phyloP scores from a whole-genome alignment of 2,797 vertebrate species.

The Poeciliopsis gracilis region DNA sequence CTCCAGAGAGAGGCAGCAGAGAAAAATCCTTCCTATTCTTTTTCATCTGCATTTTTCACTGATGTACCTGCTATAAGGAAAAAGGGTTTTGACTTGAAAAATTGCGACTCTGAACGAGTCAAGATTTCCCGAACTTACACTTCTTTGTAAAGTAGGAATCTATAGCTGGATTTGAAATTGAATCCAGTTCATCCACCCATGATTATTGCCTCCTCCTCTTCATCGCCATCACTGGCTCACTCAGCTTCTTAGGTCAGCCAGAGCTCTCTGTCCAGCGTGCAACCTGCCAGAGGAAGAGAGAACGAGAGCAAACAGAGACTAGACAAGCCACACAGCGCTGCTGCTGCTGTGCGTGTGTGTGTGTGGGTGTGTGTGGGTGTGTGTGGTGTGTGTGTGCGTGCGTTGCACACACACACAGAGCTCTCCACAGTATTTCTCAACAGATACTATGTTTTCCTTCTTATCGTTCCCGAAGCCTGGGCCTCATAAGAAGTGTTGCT shows the following conservation, averaged over 20 bases:
- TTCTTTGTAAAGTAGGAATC: slow-evolving; percentile 9
- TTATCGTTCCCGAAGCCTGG: no score
- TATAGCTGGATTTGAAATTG: slow-evolving; percentile 29
- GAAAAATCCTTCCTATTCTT: slow-evolving; percentile 29
- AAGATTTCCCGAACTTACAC: slow-evolving; percentile 4
- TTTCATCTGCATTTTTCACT: slow-evolving; percentile 44
- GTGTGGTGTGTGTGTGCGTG: background rate
- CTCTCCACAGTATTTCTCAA: no score
- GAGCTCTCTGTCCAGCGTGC: slow-evolving; percentile 35
- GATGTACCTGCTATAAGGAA: background rate
- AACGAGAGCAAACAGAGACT: background rate
- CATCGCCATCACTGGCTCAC: background rate
- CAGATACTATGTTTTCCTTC: no score
- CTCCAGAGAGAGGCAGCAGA: slow-evolving; percentile 44
- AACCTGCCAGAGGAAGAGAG: slow-evolving; percentile 12
- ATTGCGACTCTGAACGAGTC: background rate
- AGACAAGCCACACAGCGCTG: slow-evolving; percentile 40
- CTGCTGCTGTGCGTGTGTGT: slow-evolving; percentile 27
- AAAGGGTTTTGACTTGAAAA: background rate
- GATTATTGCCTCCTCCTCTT: background rate
- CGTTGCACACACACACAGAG: background rate
- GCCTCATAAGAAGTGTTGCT: no score
- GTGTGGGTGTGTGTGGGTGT: no score
- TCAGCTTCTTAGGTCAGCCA: slow-evolving; percentile 13
- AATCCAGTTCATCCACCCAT: slow-evolving; percentile 11